Evolutionary conservation across 2,888 invertebrate genomes (phyloP), one percentile per base, ranked within the genome.

Genomic region (Aphodius sticticus): DNA sequence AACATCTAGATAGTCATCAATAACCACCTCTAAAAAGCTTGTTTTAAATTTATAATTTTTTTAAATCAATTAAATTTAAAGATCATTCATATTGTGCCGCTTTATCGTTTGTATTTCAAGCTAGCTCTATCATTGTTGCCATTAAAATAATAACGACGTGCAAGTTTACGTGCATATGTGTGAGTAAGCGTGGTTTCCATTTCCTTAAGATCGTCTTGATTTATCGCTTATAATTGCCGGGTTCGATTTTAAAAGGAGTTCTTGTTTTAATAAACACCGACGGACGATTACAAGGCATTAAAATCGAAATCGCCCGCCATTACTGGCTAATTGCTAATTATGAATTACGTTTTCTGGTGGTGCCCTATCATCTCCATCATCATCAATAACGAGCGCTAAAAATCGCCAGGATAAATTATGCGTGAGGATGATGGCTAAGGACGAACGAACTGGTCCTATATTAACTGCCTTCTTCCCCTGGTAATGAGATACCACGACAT

Each of bases 221-320:
- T 53, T 53, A 53, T 53, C 53, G 53, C 53, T 7, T 53, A 53
- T 53, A 53, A 53, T 53, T 53, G 12, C 53, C 53, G 12, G 53
- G 53, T 53, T 53, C 12, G 53, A 53, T 53, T 53, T 53, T 53
- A 53, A 53, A 53, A 53, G 53, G 53, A 53, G 53, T 12, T 53
- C 53, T 53, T 7, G 7, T 53, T 53, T 53, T 53, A 9, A 53
- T 53, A 53, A 53, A 53, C 53, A 53, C 53, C 53, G 53, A 53
- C 1, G 53, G 53, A 53, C 53, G 53, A 53, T 53, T 53, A 53
- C 53, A 53, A 53, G 53, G 53, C 53, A 53, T 53, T 53, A 53
- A 53, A 53, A 53, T 53, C 53, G 53, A 53, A 53, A 53, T 53
- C 53, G 53, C 53, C 53, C 53, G 53, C 53, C 53, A 53, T 53